Conservation (phyloP, 2,888 invertebrate species). For the Torymus auratus region DNA sequence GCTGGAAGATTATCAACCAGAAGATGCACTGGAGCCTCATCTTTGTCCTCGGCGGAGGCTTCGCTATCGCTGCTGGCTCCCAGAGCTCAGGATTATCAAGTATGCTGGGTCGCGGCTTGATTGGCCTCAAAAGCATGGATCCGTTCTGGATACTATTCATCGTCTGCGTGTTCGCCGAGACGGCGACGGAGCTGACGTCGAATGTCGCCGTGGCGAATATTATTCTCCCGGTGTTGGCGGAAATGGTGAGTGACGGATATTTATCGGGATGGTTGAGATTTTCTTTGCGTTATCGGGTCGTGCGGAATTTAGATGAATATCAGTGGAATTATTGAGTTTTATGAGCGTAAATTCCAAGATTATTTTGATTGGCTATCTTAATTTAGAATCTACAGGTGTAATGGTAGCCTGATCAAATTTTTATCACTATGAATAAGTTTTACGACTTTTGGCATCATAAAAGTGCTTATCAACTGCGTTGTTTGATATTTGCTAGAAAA, state of each 20-base stretch:
- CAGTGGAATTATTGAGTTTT: too few species aligned
- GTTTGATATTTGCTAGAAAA: too few species aligned
- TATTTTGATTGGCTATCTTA: too few species aligned
- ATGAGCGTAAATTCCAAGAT: too few species aligned
- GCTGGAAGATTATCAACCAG: slow-evolving; percentile 90
- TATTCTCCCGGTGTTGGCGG: slow-evolving; percentile 88
- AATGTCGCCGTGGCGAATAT: slow-evolving; percentile 95
- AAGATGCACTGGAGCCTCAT: slow-evolving; percentile 95
- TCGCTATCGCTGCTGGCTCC: slow-evolving; percentile 92
- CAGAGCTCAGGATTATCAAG: slow-evolving; percentile 87
- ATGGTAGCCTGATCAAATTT: too few species aligned
- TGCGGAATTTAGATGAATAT: too few species aligned
- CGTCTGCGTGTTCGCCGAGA: slow-evolving; percentile 87
- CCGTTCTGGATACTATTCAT: slow-evolving; percentile 84
- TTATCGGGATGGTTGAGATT: not conserved
- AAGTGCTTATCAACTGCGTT: too few species aligned
- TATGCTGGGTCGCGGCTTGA: slow-evolving; percentile 85
- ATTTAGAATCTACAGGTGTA: too few species aligned
- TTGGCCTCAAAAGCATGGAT: slow-evolving; percentile 82
- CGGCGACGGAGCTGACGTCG: slow-evolving; percentile 92
- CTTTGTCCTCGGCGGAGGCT: slow-evolving; percentile 92
- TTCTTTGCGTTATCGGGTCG: too few species aligned
- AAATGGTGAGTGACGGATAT: slow-evolving; percentile 81
- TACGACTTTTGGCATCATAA: too few species aligned
- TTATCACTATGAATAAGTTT: too few species aligned